These are phyloP conservation scores for Campoletis sonorensis DNA, from an alignment of 1,140 invertebrate species.

Conservation along the genomic window DNA sequence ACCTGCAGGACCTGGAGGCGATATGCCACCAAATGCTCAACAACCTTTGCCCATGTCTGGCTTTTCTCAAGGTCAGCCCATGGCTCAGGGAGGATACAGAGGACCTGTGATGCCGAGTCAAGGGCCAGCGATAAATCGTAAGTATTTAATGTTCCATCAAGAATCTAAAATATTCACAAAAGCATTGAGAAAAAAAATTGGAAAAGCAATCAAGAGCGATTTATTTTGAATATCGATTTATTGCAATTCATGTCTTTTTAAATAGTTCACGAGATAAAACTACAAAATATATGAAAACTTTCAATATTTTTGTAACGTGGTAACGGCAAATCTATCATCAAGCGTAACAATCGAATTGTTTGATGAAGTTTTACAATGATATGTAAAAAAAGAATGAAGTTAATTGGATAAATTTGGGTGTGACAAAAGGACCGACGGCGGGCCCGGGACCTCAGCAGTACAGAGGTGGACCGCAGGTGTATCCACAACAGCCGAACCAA, in stretches of 20 bases:
- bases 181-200: neutral
- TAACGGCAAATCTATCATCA: too few species aligned
- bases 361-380: too few species aligned
- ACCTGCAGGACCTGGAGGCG: constrained; percentile 69
- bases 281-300: too few species aligned
- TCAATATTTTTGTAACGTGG: too few species aligned
- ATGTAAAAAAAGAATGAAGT: too few species aligned
- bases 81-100: constrained; percentile 72
- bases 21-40: constrained; percentile 74
- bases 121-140: constrained; percentile 72
- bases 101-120: constrained; percentile 74
- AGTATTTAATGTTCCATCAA: constrained; percentile 41
- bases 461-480: constrained; percentile 76
- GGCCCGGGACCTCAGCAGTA: constrained; percentile 75
- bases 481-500: constrained; percentile 78
- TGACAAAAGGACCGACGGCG: constrained; percentile 61
- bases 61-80: constrained; percentile 77
- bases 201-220: neutral
- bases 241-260: too few species aligned
- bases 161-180: neutral
- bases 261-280: too few species aligned
- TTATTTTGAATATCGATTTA: neutral
- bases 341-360: too few species aligned
- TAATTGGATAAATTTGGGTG: neutral
- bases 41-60: constrained; percentile 77